Percentiles rank a stretch among this genome's conserved stretches.
Evolutionary conservation across 2,888 invertebrate genomes (phyloP).

Genomic region (Erebia aethiops): DNA sequence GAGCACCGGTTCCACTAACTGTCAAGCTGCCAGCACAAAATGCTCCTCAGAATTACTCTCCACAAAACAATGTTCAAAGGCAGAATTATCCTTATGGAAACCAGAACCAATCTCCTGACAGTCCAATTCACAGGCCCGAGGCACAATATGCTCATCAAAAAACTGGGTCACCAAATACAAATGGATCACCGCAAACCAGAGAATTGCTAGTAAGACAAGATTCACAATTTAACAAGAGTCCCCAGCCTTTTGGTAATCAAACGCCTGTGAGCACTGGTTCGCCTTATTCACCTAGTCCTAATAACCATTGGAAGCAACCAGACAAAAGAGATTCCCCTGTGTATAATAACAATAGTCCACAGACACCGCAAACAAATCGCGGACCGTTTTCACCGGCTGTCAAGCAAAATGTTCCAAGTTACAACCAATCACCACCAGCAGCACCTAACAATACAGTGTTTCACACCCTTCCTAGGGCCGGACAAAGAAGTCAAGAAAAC

Average conservation of each 20-base stretch:
- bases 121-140: constrained; percentile 77
- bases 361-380: constrained; percentile 55
- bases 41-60: constrained; percentile 67
- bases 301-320: constrained; percentile 77
- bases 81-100: constrained; percentile 52
- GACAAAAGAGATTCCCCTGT: constrained; percentile 74
- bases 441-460: constrained; percentile 59
- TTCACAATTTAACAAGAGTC: constrained; percentile 79
- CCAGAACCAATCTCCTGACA: constrained; percentile 66
- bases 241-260: constrained; percentile 70
- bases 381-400: constrained; percentile 60
- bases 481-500: constrained; percentile 62
- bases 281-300: constrained; percentile 71
- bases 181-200: constrained; percentile 66
- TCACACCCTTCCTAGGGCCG: constrained; percentile 69
- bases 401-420: constrained; percentile 59
- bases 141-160: constrained; percentile 74
- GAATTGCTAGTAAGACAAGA: constrained; percentile 75
- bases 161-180: constrained; percentile 60
- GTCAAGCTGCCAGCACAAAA: constrained; percentile 76
- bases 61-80: constrained; percentile 61
- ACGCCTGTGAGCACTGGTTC: constrained; percentile 62
- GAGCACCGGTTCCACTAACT: constrained; percentile 74
- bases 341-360: constrained; percentile 55
- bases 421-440: constrained; percentile 58